A percentile compares a stretch with the other conserved stretches of the same genome.
These are phyloP conservation scores for Phalacrocorax aristotelis DNA, from an alignment of 2,113 vertebrate genomes.

Conservation along the genomic window DNA sequence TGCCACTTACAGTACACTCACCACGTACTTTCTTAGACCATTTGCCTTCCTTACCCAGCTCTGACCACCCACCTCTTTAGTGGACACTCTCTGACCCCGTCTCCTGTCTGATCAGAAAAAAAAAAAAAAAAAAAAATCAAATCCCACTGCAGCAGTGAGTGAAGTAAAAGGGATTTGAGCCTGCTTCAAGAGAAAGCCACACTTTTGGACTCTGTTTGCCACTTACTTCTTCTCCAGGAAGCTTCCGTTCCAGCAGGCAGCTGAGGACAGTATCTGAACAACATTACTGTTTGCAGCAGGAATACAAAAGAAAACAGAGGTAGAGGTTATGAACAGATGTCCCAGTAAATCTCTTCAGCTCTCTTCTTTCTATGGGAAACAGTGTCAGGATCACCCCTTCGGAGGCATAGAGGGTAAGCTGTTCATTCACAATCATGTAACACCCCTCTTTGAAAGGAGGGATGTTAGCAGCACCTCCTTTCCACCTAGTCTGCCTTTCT, in stretches of 20 bases:
- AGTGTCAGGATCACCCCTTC: background rate
- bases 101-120: background rate
- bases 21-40: background rate
- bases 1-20: background rate
- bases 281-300: constrained; percentile 79
- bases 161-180: background rate
- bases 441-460: background rate
- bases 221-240: constrained; percentile 96
- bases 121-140: background rate
- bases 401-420: background rate
- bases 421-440: background rate
- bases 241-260: constrained; percentile 97
- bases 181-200: background rate
- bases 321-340: background rate
- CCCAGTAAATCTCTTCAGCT: background rate
- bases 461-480: background rate
- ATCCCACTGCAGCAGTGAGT: background rate
- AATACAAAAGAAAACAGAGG: constrained; percentile 17
- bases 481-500: background rate
- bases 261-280: constrained; percentile 90
- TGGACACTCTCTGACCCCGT: background rate
- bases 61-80: background rate
- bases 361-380: background rate
- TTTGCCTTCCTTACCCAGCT: background rate
- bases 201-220: background rate